Conservation (phyloP, 2,797 vertebrate species). For the Kryptolebias ocellatus region DNA sequence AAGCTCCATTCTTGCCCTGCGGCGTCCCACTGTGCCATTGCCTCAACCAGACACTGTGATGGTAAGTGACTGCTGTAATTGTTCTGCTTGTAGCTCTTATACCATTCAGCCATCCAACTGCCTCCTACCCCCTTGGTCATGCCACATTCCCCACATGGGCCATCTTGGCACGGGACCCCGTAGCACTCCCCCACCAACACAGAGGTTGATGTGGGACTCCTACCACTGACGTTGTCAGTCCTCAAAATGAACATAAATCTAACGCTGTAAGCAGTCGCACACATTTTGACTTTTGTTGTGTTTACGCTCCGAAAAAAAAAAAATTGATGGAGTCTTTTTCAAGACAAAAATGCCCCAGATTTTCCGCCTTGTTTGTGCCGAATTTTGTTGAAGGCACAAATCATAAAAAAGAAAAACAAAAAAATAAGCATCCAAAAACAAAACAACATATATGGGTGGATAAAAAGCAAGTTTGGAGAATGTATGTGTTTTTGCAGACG, state of each 20-base stretch:
- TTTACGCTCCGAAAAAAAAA: not conserved
- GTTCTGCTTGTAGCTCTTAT: conserved; percentile 76
- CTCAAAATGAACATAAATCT: not conserved
- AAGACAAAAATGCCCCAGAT: not conserved
- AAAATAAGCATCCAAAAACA: not conserved
- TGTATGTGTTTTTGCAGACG: not conserved
- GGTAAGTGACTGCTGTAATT: conserved; percentile 84
- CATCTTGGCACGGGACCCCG: conserved; percentile 60
- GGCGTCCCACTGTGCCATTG: conserved; percentile 74
- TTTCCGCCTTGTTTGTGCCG: not conserved
- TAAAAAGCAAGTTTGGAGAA: not conserved
- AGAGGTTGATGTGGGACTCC: conserved; percentile 31
- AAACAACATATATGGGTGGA: not conserved
- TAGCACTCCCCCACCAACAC: not conserved
- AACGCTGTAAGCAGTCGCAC: no score
- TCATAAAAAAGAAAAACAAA: not conserved
- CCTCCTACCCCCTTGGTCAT: conserved; percentile 67
- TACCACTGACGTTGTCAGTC: conserved; percentile 9
- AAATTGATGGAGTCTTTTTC: not conserved
- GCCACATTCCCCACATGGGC: conserved; percentile 67
- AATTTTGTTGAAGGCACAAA: not conserved
- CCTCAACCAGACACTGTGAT: conserved; percentile 76
- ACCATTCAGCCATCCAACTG: conserved; percentile 71
- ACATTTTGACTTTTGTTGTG: not conserved
- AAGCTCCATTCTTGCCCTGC: conserved; percentile 71